Conservation (phyloP, 2,888 invertebrate genomes). For the Ecdyonurus torrentis region DNA sequence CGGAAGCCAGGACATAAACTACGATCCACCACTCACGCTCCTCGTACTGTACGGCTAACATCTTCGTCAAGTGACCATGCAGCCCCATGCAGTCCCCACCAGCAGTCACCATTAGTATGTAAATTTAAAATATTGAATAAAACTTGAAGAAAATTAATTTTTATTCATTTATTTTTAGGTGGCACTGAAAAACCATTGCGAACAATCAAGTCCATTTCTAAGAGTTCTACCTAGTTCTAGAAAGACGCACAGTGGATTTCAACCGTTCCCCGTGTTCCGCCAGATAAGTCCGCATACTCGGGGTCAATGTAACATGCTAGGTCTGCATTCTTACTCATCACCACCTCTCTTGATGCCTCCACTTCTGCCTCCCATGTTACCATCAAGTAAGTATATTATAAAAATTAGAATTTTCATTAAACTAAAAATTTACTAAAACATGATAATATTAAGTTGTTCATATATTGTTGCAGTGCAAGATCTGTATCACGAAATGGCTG, state of each 20-base stretch:
- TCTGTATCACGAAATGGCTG: not conserved
- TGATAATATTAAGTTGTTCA: not conserved
- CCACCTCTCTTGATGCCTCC: not conserved
- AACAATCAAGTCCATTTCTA: not conserved
- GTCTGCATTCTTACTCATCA: not conserved
- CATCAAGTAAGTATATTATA: not conserved
- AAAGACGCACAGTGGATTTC: not conserved
- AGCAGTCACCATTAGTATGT: too few species aligned
- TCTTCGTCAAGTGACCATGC: not conserved
- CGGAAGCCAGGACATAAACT: slow-evolving; percentile 27
- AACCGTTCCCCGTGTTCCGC: not conserved
- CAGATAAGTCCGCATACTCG: too few species aligned
- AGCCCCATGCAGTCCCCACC: not conserved
- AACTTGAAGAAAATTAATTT: too few species aligned
- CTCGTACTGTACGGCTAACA: not conserved
- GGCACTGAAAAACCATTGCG: not conserved
- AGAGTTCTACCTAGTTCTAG: not conserved
- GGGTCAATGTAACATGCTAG: not conserved
- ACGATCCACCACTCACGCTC: not conserved
- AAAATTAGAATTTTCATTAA: not conserved
- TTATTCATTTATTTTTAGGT: too few species aligned
- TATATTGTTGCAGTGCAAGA: not conserved
- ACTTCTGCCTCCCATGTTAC: not conserved
- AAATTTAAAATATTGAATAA: too few species aligned
- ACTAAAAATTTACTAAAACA: not conserved